These are phyloP conservation scores for Tetrao urogallus DNA, from an alignment of 2,113 vertebrate genomes.

Conservation along the genomic window DNA sequence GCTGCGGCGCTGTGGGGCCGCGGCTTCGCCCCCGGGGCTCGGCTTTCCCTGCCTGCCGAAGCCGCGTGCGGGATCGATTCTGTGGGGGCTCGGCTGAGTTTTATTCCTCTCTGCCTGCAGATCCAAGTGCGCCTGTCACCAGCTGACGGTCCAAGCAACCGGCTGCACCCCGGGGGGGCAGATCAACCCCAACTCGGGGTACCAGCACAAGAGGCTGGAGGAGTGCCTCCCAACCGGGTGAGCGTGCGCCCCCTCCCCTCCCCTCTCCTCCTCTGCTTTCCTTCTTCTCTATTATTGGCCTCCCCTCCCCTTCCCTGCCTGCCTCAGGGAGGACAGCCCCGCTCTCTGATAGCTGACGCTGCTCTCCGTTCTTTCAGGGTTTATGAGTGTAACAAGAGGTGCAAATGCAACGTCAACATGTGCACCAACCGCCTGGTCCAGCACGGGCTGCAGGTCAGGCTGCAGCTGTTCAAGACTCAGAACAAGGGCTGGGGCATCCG, in stretches of 20 bases:
- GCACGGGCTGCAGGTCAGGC: conserved; percentile 93
- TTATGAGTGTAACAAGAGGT: conserved; percentile 95
- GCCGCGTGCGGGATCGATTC: rapidly evolving
- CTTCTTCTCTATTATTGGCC: too few relatives aligned
- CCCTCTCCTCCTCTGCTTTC: too few relatives aligned
- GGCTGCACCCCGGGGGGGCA: conserved; percentile 93
- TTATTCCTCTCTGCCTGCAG: conserved; percentile 58
- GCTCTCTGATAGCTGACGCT: too few relatives aligned
- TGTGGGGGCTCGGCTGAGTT: rapidly evolving
- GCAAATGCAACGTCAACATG: conserved; percentile 89
- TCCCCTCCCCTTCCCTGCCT: neutral
- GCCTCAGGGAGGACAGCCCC: too few relatives aligned
- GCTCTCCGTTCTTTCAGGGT: conserved; percentile 75
- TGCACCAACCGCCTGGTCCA: conserved; percentile 96
- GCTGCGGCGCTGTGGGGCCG: too few relatives aligned
- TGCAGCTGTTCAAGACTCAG: conserved; percentile 98
- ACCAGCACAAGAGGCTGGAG: conserved; percentile 91
- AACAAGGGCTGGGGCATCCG: conserved; percentile 99
- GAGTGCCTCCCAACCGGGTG: conserved; percentile 97
- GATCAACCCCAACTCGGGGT: conserved; percentile 89
- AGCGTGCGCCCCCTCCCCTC: neutral
- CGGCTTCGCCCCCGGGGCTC: too few relatives aligned
- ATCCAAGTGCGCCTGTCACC: conserved; percentile 94
- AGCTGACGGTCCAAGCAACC: conserved; percentile 93
- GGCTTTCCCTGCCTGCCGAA: neutral